Base-by-base conservation (phyloP, 2,113 vertebrate species). In the Oxyura jamaicensis region DNA sequence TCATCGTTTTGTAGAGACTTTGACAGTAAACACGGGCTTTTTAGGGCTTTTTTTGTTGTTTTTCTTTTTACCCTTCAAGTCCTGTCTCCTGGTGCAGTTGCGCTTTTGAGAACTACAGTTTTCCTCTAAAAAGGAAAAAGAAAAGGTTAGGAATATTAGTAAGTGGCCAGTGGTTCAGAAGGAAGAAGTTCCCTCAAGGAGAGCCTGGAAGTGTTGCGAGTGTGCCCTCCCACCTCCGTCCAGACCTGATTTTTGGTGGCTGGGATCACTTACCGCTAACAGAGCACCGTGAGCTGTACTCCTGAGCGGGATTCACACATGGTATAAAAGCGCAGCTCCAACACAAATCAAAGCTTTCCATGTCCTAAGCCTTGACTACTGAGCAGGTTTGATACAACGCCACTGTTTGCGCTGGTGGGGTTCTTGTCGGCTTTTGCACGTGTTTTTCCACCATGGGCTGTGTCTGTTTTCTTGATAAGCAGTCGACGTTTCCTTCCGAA, bases 381-480 rank as follows among this genome's bases (percentile, higher is more conserved):
- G 53, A 73, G 55, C 28, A 77, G 50, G 25, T 81, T 73, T 73
- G 65, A 22, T 28, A n/a, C 29, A 75, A 42, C 52, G 22, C 48
- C 4, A 1, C 83, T 60, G 20, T 3, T 69, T 50, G 35, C 0
- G 0, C 18, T n/a, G 11, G 23, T 3, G 1, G 35, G 14, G 42
- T 85, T 53, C 84, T 46, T 14, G 8, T 26, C 56, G 58, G 80
- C 66, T 62, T 68, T 72, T 81, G 53, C 35, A 39, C 1, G 0
- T 84, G 23, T 72, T 90, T 93, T 93, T 71, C 48, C 44, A 69
- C 35, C 41, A 1, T 6, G 58, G 39, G 8, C 66, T 67, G 17
- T n/a, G 65, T 58, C 58, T 91, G 28, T 60, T 93, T 84, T 83
- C 77, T 73, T 36, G 92, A 92, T 95, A 88, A 93, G 80, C 60